Conservation (phyloP, 1,140 invertebrate genomes). For the Pinna nobilis region DNA sequence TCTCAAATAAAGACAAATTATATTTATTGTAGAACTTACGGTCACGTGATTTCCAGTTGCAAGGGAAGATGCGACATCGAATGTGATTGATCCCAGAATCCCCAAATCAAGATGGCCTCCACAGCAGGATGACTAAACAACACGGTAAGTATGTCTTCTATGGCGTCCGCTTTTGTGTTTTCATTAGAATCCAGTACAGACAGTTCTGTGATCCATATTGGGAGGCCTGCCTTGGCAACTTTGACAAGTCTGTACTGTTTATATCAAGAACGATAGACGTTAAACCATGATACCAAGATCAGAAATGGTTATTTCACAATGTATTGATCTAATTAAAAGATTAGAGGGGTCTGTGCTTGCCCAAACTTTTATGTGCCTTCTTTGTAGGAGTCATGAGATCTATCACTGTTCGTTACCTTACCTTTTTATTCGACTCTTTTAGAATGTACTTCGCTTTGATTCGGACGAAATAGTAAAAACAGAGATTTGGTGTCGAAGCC, state of each 20-base stretch:
- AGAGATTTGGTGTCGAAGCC: no score
- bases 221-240: conserved; percentile 55
- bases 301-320: conserved; percentile 50
- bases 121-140: conserved; percentile 58
- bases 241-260: conserved; percentile 56
- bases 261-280: not conserved
- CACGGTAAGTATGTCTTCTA: conserved; percentile 47
- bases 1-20: no score
- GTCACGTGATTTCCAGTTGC: not conserved
- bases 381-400: no score
- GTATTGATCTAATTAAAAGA: no score
- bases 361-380: not conserved
- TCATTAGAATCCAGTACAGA: conserved; percentile 44
- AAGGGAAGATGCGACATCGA: conserved; percentile 25
- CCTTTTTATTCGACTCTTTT: not conserved
- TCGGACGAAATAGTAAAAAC: no score
- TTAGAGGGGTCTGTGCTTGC: no score
- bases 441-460: no score
- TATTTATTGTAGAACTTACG: no score
- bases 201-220: conserved; percentile 69
- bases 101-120: conserved; percentile 61
- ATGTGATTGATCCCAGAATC: conserved; percentile 50
- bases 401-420: no score
- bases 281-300: conserved; percentile 28
- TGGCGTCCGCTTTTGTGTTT: conserved; percentile 44